Evolutionary conservation across 64 coral and sea anemone genomes (phyloP), one percentile per base, ranked within the genome.

Genomic region (Dendrophyllia cribrosa): DNA sequence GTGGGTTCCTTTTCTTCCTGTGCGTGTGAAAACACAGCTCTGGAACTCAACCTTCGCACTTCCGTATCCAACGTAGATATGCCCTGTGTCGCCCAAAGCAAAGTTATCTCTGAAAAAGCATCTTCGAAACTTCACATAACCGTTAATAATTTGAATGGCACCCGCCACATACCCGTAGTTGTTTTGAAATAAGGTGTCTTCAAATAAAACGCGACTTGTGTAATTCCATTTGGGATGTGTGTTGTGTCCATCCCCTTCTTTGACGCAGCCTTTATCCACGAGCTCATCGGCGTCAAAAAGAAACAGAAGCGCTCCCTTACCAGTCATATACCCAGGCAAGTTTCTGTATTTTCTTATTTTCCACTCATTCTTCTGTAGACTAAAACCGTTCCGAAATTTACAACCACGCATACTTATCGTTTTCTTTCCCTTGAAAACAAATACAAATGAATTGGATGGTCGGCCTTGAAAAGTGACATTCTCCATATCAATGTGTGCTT

Each of bases 91-190:
- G 5, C 51, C 47, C 21, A 22, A 1, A 15, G 88, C 67, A 59
- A 77, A 89, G 69, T 82, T 94, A 48, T 94, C 26, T 67, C 58
- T 84, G 43, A 94, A 94, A 6, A 9, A 8, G 63, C 78, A 89
- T 52, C 80, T 80, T 6, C 25, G 1, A 15, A 94, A 77, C 3
- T 15, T 51, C 13, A 59, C 72, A 7, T 75, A 43, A 5, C 55
- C 87, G 46, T 94, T 85, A 59, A n/a, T 25, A 12, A 91, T 26
- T 51, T 82, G 68, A 9, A 91, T 48, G 9, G 49, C 75, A 16
- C 75, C 75, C 4, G 75, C 46, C 10, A 56, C 51, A 53, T 23
- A 23, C n/a, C 75, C 75, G 9, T 13, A n/a, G 48, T 77, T 77
- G 11, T n/a, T 50, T 13, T 77, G 45, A 55, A 77, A 77, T 77